A percentile compares a stretch with the other conserved stretches of the same genome.
phyloP scores from a whole-genome alignment of 2,113 vertebrate genomes.

The Ptilonorhynchus violaceus region DNA sequence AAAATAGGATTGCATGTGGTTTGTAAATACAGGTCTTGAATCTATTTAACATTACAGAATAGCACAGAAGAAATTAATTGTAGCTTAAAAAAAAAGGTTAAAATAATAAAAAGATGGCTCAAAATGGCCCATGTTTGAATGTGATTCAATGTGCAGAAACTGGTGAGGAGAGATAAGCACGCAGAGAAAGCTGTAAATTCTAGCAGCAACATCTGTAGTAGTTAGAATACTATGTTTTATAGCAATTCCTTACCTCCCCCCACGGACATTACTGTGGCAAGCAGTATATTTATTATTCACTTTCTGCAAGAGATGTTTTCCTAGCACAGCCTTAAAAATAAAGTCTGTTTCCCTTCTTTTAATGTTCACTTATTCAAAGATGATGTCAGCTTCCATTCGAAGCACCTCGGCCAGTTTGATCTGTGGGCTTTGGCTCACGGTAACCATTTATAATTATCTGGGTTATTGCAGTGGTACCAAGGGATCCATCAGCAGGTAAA shows the following conservation, averaged over 20 bases:
- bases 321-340: constrained; percentile 60
- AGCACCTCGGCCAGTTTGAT: neutral
- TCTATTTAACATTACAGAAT: constrained; percentile 67
- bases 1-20: constrained; percentile 73
- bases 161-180: constrained; percentile 71
- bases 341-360: constrained; percentile 15
- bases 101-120: constrained; percentile 67
- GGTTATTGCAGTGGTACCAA: neutral
- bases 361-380: constrained; percentile 30
- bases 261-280: constrained; percentile 42
- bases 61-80: constrained; percentile 69
- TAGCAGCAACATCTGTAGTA: constrained; percentile 70
- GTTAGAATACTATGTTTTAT: constrained; percentile 69
- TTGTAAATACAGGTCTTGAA: constrained; percentile 68
- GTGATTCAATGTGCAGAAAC: constrained; percentile 68
- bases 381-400: neutral
- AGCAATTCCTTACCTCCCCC: constrained; percentile 60
- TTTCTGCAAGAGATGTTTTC: constrained; percentile 63
- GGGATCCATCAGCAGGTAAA: neutral
- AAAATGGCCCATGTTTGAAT: constrained; percentile 63
- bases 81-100: constrained; percentile 59
- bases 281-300: constrained; percentile 67
- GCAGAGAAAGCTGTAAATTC: constrained; percentile 67
- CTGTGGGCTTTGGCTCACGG: neutral
- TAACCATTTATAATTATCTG: neutral